Base-by-base conservation (phyloP, 2,797 vertebrate species). In the Coendou prehensilis region DNA sequence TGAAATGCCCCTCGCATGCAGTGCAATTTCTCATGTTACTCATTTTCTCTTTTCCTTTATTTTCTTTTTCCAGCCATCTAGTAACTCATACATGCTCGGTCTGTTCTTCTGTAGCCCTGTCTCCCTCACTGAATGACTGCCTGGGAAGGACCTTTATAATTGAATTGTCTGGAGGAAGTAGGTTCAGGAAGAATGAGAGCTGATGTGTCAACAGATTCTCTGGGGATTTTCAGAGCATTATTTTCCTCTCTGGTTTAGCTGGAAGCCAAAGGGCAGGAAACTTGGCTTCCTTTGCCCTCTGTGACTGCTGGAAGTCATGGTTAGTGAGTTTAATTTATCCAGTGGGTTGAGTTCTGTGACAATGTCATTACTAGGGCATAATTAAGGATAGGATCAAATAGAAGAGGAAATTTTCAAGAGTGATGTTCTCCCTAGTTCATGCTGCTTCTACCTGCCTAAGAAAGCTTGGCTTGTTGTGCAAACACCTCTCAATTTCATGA, bases 221-320 rank as follows among this genome's bases (percentile, higher is more conserved):
- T n/a, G 57, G 86, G 71, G 91, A 89, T 76, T 94, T 91, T 93
- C 85, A 84, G 75, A 86, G 47, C 50, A 18, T 71, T 50, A 41
- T 37, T 85, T 79, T 94, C 63, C 75, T 92, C 80, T 93, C 56
- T 88, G 67, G 26, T 71, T 79, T 87, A 89, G 81, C 41, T 84
- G 30, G 85, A 95, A 75, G 84, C n/a, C 95, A 96, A 54, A 78
- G 92, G 78, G 57, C 92, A 88, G 90, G 82, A 95, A 88, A 85
- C 57, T 59, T 78, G 81, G 54, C 85, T 97, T 95, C 94, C 89
- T 96, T 95, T 92, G 30, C 61, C 78, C 71, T 83, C n/a, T 87
- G 80, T 91, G 78, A 73, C 50, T 47, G 45, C 63, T 88, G 28
- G 64, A 93, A 76, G 82, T 80, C 92, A 78, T 26, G 59, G 41